These are phyloP conservation scores for Ficedula albicollis DNA, from an alignment of 2,797 vertebrate species.

Conservation along the genomic window DNA sequence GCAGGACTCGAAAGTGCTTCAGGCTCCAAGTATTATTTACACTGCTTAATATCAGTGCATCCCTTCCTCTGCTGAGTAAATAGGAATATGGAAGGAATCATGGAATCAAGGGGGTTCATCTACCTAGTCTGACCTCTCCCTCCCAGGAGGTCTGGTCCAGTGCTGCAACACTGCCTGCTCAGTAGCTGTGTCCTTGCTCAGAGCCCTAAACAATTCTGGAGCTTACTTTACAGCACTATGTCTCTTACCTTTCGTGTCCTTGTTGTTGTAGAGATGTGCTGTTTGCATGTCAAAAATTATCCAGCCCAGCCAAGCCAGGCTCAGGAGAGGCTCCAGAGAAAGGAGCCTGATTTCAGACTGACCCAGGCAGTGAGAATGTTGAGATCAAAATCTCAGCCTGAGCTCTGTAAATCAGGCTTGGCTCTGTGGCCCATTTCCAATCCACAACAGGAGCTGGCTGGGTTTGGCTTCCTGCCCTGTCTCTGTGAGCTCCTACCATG, in stretches of 20 bases:
- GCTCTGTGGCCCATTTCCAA: neutral
- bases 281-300: neutral
- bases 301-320: neutral
- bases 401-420: neutral
- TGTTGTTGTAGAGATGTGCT: conserved; percentile 1
- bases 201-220: neutral
- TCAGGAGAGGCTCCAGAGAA: neutral
- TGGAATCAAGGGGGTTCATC: neutral
- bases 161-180: neutral
- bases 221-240: neutral
- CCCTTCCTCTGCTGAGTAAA: neutral
- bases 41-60: neutral
- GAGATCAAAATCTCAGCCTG: neutral
- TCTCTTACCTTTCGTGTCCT: neutral
- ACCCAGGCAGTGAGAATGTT: neutral
- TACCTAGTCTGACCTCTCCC: neutral
- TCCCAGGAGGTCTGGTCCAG: neutral
- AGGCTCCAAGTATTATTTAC: neutral
- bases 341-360: neutral
- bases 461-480: neutral
- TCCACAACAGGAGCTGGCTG: neutral
- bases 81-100: neutral
- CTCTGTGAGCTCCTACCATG: neutral
- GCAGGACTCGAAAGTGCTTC: neutral
- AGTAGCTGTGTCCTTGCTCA: neutral